Base-by-base conservation (phyloP, 1,140 invertebrate species). In the Onthophagus taurus region DNA sequence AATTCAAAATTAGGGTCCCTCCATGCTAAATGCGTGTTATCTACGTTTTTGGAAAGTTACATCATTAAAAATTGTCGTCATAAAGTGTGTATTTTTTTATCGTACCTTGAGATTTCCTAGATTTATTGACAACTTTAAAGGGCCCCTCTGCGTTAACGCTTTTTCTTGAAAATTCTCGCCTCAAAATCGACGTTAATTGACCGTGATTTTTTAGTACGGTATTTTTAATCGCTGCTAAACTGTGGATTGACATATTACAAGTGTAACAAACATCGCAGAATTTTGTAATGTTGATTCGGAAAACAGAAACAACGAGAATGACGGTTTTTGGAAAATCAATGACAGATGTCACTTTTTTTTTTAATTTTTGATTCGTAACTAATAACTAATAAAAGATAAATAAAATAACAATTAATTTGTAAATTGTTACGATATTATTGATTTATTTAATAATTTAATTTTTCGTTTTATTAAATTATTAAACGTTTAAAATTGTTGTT, bases 1-100 rank as follows among this genome's bases (percentile, higher is more conserved):
- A 80, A 52, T 48, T 78, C 75, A 69, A 74, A 77, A 50, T 76
- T 77, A 2, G 72, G 68, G 49, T 65, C 59, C 20, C 56, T 50
- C 54, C 58, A 61, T 31, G 53, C 59, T 39, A 61, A 52, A 42
- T 53, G 54, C 4, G 37, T 44, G 9, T 49, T 37, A 36, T 55
- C 58, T 60, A 34, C 35, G 47, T 52, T 17, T n/a, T 3, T 20
- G 31, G 19, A 47, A 35, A 37, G 14, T 48, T 48, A 33, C 34
- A 45, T 36, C 34, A 48, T 26, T 37, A 34, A 20, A 20, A n/a
- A n/a, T n/a, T n/a, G n/a, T n/a, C n/a, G 33, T 24, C 13, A 42
- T 42, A 23, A 34, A 18, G 11, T 9, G 16, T 13, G 23, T 24
- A 12, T 43, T 41, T 31, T 30, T 47, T 46, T 21, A 37, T 26